Conservation (phyloP, 2,888 invertebrate species). For the Melanostoma mellinum region DNA sequence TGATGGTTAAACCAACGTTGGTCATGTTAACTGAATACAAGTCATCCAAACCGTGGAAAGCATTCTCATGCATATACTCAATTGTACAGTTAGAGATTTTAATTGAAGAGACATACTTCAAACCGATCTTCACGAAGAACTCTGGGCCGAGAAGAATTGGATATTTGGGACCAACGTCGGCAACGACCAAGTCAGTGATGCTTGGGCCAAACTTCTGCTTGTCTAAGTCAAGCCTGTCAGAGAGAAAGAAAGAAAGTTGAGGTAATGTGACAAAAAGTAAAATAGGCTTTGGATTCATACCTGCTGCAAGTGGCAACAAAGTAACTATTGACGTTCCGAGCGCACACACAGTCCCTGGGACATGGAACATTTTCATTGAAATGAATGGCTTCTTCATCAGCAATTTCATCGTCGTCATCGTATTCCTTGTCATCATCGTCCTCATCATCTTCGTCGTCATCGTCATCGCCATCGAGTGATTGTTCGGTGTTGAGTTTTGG, state of each 20-base stretch:
- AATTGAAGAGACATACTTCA: conserved; percentile 86
- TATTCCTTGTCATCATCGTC: conserved; percentile 77
- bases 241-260: conserved; percentile 2
- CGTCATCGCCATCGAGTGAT: conserved; percentile 68
- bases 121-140: conserved; percentile 85
- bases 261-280: neutral
- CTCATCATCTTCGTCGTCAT: conserved; percentile 75
- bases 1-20: conserved; percentile 86
- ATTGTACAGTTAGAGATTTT: conserved; percentile 88
- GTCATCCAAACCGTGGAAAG: conserved; percentile 87
- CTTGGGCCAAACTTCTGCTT: conserved; percentile 87
- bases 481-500: conserved; percentile 55
- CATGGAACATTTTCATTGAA: conserved; percentile 83
- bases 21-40: conserved; percentile 88
- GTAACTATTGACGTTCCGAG: conserved; percentile 84
- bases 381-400: conserved; percentile 79
- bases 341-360: conserved; percentile 86
- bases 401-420: conserved; percentile 77
- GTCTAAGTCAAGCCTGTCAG: conserved; percentile 84
- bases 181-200: conserved; percentile 86
- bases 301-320: conserved; percentile 87
- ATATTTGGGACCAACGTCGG: conserved; percentile 84
- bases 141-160: conserved; percentile 85
- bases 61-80: conserved; percentile 85
- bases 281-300: conserved; percentile 64